phyloP scores from a whole-genome alignment of 2,888 invertebrate species.

The Alloplasta piceator region DNA sequence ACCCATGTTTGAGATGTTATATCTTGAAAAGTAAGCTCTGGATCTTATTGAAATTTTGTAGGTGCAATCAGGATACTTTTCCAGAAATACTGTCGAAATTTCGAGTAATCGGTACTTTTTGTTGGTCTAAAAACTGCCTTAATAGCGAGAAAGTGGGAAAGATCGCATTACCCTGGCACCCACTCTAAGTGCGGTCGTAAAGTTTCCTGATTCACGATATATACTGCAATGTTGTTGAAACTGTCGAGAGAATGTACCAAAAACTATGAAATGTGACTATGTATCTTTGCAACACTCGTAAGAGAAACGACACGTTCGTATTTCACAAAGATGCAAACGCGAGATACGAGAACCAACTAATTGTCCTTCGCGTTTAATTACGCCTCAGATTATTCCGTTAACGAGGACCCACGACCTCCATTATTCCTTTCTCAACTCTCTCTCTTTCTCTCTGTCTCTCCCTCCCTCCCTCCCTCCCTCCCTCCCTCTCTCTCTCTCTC shows the following conservation, averaged over 20 bases:
- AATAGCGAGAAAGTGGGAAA: background rate
- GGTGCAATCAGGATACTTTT: too few relatives aligned
- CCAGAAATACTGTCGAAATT: too few relatives aligned
- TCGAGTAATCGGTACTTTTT: too few relatives aligned
- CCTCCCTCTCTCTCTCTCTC: background rate
- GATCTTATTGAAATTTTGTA: too few relatives aligned
- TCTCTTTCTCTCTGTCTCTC: slow-evolving; percentile 22
- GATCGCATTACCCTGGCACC: slow-evolving; percentile 21
- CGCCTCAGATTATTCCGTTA: slow-evolving; percentile 77
- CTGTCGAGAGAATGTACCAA: too few relatives aligned
- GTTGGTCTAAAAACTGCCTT: too few relatives aligned
- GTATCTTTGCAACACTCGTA: background rate
- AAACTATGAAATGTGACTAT: slow-evolving; percentile 29
- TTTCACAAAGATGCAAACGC: background rate
- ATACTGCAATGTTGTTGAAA: too few relatives aligned
- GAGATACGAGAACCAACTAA: slow-evolving; percentile 70
- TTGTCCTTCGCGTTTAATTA: slow-evolving; percentile 77
- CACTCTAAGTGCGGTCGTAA: slow-evolving; percentile 16
- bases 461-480: slow-evolving; percentile 21
- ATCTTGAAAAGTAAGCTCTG: too few relatives aligned
- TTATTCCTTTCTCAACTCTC: slow-evolving; percentile 64
- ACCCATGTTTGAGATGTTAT: too few relatives aligned
- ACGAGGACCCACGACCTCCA: slow-evolving; percentile 70
- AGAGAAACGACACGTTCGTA: too few relatives aligned
- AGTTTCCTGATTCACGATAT: slow-evolving; percentile 18